Conservation (phyloP, 2,797 vertebrate species). For the Scomberomorus guttatus region DNA sequence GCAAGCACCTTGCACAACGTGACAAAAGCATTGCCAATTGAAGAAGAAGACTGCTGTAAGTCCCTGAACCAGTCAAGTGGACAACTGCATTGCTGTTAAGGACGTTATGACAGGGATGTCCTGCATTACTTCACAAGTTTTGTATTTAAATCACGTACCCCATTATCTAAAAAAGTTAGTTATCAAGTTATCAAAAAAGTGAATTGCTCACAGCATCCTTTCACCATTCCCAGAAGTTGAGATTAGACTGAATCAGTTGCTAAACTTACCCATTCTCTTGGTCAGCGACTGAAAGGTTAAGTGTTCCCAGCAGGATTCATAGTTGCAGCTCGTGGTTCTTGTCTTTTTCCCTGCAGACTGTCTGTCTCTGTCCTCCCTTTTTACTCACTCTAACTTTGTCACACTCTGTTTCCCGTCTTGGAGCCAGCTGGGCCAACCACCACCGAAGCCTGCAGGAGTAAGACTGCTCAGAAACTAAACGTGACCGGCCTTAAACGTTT, state of each 20-base stretch:
- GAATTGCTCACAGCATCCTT: constrained; percentile 10
- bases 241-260: constrained; percentile 33
- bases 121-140: background rate
- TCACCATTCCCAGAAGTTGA: constrained; percentile 19
- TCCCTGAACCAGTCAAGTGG: constrained; percentile 1
- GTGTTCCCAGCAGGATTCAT: constrained; percentile 72
- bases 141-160: constrained; percentile 4
- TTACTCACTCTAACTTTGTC: constrained; percentile 37
- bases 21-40: constrained; percentile 8
- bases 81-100: background rate
- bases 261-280: constrained; percentile 76
- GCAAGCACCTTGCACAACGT: constrained; percentile 43
- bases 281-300: constrained; percentile 60
- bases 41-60: constrained; percentile 2
- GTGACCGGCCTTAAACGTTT: constrained; percentile 80
- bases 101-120: constrained; percentile 6
- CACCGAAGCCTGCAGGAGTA: constrained; percentile 73
- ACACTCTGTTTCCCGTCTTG: constrained; percentile 30
- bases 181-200: background rate
- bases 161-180: background rate
- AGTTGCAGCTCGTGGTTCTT: constrained; percentile 30
- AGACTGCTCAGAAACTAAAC: constrained; percentile 77
- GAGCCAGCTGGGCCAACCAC: constrained; percentile 59
- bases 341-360: constrained; percentile 32
- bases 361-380: constrained; percentile 43